Base-by-base conservation (phyloP, 2,888 invertebrate genomes). In the Micoletzkya japonica region DNA sequence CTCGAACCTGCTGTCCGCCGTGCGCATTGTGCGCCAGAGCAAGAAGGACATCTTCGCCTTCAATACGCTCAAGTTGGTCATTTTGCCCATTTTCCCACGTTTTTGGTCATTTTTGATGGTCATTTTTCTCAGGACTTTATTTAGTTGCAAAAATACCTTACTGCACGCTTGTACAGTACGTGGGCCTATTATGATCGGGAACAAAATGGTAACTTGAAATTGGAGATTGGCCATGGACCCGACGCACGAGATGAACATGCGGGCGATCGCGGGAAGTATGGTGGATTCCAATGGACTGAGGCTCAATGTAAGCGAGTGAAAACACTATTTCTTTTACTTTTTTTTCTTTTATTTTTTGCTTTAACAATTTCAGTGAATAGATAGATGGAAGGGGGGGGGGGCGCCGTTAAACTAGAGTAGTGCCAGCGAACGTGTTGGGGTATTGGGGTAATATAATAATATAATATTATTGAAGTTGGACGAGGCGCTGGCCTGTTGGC, bases 401-500 rank as follows among this genome's bases (percentile, higher is more conserved):
- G 20, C 10, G 10, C 44, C 20, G 44, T 44, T 44, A n/a, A n/a
- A n/a, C n/a, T n/a, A n/a, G n/a, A n/a, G n/a, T n/a, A n/a, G n/a
- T n/a, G n/a, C n/a, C n/a, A 10, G 44, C 44, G 44, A 44, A 20
- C 14, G 44, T 44, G 20, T 44, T 10, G 20, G 20, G 20, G 20
- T 44, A 20, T 44, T 14, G 10, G 44, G 44, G 10, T 14, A 14
- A 20, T 14, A 44, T 44, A 10, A 44, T 44, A 20, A 20, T 44
- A 20, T 44, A 20, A 44, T 14, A 14, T 44, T 20, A 28, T 44
- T 72, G 3, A 26, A 72, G 67, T 7, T 24, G 6, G 78, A 78
- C 36, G 78, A 77, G 68, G 70, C 72, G 2, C 49, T 78, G 14
- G 78, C 75, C 2, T 75, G 76, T 59, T 78, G 78, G 78, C 64